Conservation (phyloP, 1,140 invertebrate species). For the Hyles euphorbiae region DNA sequence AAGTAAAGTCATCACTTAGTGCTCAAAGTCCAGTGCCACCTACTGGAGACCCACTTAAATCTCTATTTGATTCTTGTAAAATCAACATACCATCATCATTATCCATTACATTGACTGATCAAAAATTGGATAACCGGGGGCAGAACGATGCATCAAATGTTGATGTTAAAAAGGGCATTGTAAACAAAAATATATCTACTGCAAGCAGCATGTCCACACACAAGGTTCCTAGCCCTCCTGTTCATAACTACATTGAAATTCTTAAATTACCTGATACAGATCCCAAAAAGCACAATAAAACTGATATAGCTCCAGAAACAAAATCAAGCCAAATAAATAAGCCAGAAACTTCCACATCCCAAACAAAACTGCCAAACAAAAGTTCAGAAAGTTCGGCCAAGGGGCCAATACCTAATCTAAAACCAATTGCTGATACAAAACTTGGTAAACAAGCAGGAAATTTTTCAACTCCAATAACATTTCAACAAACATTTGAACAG, state of each 20-base stretch:
- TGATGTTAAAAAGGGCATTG: conserved; percentile 54
- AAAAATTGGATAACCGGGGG: conserved; percentile 60
- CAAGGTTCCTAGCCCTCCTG: conserved; percentile 71
- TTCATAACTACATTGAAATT: conserved; percentile 78
- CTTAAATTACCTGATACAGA: conserved; percentile 75
- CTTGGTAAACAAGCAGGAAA: conserved; percentile 56
- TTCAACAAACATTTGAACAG: conserved; percentile 74
- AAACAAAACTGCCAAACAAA: conserved; percentile 40
- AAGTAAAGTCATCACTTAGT: conserved; percentile 58
- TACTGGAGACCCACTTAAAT: conserved; percentile 73
- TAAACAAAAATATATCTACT: conserved; percentile 56
- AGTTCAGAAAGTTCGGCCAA: conserved; percentile 57
- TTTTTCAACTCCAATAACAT: conserved; percentile 63
- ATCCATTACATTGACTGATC: conserved; percentile 77
- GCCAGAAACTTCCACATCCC: conserved; percentile 31
- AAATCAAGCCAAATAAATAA: conserved; percentile 39
- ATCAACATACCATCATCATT: conserved; percentile 78
- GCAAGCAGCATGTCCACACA: conserved; percentile 41
- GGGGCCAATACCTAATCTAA: conserved; percentile 72
- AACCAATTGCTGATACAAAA: conserved; percentile 72
- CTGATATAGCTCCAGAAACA: conserved; percentile 31
- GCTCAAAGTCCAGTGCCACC: conserved; percentile 32
- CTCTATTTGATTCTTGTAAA: conserved; percentile 77
- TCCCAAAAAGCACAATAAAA: conserved; percentile 47
- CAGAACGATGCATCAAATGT: conserved; percentile 33